Percentiles rank a stretch among this genome's conserved stretches.
phyloP scores from a whole-genome alignment of 2,888 invertebrate species.

The Tipula confusa region DNA sequence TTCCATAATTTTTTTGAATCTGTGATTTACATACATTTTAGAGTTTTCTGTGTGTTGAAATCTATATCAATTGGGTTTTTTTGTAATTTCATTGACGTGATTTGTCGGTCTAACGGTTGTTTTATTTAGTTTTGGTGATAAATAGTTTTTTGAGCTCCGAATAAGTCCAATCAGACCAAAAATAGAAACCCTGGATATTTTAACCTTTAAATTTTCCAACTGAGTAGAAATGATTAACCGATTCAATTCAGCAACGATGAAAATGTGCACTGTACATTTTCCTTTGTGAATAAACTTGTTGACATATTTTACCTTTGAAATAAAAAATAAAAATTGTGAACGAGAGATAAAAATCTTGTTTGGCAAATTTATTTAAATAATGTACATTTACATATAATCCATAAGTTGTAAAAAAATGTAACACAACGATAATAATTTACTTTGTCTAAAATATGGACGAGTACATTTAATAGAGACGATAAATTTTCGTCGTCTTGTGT shows the following conservation, averaged over 20 bases:
- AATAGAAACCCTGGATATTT: too few relatives aligned
- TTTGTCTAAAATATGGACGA: background rate
- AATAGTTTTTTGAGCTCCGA: too few relatives aligned
- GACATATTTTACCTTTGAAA: background rate
- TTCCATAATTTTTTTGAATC: too few relatives aligned
- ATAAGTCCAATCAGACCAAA: too few relatives aligned
- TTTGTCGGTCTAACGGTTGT: too few relatives aligned
- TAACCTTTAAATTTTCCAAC: too few relatives aligned
- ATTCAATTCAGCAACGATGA: background rate
- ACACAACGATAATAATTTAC: slow-evolving; percentile 20
- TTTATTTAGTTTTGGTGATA: too few relatives aligned
- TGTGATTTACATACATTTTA: too few relatives aligned
- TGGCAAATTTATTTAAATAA: background rate
- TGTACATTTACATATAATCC: background rate
- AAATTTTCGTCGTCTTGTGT: background rate
- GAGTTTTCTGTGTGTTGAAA: too few relatives aligned
- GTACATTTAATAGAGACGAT: background rate
- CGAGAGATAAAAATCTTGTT: background rate
- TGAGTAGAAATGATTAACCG: too few relatives aligned
- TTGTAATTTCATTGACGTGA: too few relatives aligned
- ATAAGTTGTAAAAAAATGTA: background rate
- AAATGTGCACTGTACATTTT: background rate
- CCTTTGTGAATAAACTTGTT: background rate
- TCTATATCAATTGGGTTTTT: too few relatives aligned
- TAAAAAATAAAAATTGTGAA: background rate